Base-by-base conservation (phyloP, 2,888 invertebrate genomes). In the Epistrophe grossulariae region DNA sequence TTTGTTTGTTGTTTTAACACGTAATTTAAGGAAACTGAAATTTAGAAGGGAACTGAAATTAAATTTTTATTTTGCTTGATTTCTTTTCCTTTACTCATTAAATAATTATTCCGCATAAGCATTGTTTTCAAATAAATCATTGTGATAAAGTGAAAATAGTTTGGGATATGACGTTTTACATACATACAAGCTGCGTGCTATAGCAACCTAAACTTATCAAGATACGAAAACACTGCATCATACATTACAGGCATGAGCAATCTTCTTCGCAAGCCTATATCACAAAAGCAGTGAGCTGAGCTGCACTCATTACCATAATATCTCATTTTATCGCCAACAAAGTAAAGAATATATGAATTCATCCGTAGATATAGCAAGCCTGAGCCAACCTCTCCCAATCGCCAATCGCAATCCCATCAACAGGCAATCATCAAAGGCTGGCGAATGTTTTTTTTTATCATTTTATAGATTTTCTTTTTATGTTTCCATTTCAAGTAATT, bases 231-330 rank as follows among this genome's bases (percentile, higher is more conserved):
- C 35, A 15, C 40, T 40, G 8, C n/a, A 40, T 31, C 13, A 43
- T 6, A 43, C 50, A 62, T 50, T 52, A 31, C 0, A 31, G 40
- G 35, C n/a, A 55, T 38, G 43, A 76, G 43, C 31, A 74, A 59
- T 66, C 24, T 38, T 40, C 38, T 31, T 31, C 8, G 13, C 28
- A 38, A 15, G 62, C 7, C 31, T 13, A 43, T n/a, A 45, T n/a
- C 45, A 24, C 52, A 79, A 73, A 60, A 76, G 76, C 19, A 55
- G 52, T 15, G 60, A 71, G 31, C 43, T 55, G 52, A 72, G 40
- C 43, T 62, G 62, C 50, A 73, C 68, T 85, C 64, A 85, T 85
- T 85, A 85, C 62, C 82, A 85, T 85, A 82, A 70, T 60, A 80
- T 70, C 40, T 70, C 64, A 78, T 78, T 80, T 76, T 40, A 55